A percentile compares a stretch with the other conserved stretches of the same genome.
phyloP scores from a whole-genome alignment of 2,888 invertebrate genomes.

The Tetragonula carbonaria region DNA sequence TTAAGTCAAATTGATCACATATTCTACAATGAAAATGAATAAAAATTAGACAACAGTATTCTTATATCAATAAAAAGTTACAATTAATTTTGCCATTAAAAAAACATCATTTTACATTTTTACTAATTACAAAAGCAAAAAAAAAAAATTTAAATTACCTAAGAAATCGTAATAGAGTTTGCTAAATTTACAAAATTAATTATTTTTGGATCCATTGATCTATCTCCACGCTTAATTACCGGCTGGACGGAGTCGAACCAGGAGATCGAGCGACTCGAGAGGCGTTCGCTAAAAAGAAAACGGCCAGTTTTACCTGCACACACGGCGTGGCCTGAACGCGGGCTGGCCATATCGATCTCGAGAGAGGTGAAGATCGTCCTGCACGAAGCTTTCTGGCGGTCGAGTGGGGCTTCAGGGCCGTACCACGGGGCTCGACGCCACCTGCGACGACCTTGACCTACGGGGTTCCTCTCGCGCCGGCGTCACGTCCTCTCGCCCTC shows the following conservation, averaged over 20 bases:
- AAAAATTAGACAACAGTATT: too few relatives aligned
- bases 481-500: slow-evolving; percentile 76
- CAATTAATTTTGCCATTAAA: too few relatives aligned
- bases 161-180: too few relatives aligned
- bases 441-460: slow-evolving; percentile 80
- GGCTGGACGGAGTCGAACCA: too few relatives aligned
- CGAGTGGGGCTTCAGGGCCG: slow-evolving; percentile 63
- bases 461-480: slow-evolving; percentile 81
- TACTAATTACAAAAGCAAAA: too few relatives aligned
- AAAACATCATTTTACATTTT: too few relatives aligned
- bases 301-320: slow-evolving; percentile 54
- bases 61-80: too few relatives aligned
- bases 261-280: not conserved
- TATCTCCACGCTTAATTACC: too few relatives aligned
- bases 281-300: not conserved
- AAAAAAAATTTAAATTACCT: too few relatives aligned
- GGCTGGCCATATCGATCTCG: slow-evolving; percentile 64
- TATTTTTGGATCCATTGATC: too few relatives aligned
- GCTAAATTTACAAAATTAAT: too few relatives aligned
- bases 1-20: too few relatives aligned
- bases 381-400: slow-evolving; percentile 53
- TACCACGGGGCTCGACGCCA: slow-evolving; percentile 42
- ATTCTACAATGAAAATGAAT: not conserved
- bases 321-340: slow-evolving; percentile 33
- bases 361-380: slow-evolving; percentile 57